phyloP scores from a whole-genome alignment of 92 coral and sea anemone species.

The Palythoa heliodiscus region DNA sequence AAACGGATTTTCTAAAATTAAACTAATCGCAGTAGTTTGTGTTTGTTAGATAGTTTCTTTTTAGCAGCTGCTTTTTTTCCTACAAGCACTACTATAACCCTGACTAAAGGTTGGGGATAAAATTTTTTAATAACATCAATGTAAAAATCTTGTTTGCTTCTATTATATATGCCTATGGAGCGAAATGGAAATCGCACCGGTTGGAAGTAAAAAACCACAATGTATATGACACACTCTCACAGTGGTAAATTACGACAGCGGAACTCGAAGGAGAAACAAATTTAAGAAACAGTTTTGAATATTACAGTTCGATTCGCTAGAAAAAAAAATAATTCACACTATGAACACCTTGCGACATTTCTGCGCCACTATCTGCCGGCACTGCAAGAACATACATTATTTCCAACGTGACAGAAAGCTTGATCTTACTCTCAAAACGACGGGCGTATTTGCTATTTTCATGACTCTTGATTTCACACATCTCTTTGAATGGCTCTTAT shows the following conservation, averaged over 20 bases:
- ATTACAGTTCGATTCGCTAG: neutral
- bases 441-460: neutral
- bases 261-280: slow-evolving; percentile 2
- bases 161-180: no score
- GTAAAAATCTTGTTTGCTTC: neutral
- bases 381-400: neutral
- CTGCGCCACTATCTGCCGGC: neutral
- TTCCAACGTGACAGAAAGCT: neutral
- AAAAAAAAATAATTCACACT: neutral
- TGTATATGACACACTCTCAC: no score
- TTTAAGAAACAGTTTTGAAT: neutral
- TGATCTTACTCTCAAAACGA: no score
- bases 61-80: neutral
- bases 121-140: neutral
- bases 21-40: neutral
- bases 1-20: neutral
- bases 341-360: neutral
- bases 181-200: neutral
- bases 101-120: neutral
- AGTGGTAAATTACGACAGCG: slow-evolving; percentile 19
- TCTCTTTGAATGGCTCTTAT: neutral
- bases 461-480: slow-evolving; percentile 5
- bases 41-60: neutral
- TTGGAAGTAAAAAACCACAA: neutral
- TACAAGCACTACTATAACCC: neutral